Conservation (phyloP, 2,888 invertebrate genomes). For the Zygaena filipendulae region DNA sequence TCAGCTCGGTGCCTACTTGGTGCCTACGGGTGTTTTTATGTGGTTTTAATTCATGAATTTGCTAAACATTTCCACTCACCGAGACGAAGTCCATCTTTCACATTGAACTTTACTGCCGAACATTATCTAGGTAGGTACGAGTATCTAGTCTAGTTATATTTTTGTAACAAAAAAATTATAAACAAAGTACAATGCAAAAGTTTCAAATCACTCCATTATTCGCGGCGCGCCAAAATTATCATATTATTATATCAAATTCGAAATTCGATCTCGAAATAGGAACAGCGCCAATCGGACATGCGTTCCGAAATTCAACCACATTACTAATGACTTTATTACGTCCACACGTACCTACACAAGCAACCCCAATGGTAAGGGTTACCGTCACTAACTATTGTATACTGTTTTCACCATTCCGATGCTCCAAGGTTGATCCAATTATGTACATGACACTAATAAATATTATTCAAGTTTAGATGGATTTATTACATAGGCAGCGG, state of each 20-base stretch:
- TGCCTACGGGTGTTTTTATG: too few species aligned
- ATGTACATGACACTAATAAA: slow-evolving; percentile 37
- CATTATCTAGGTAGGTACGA: slow-evolving; percentile 43
- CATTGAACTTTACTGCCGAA: slow-evolving; percentile 71
- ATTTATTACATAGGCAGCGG: too few species aligned
- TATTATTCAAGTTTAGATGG: too few species aligned
- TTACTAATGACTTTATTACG: slow-evolving; percentile 33
- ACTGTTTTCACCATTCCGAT: too few species aligned
- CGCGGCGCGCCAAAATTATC: slow-evolving; percentile 15
- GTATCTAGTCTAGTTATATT: too few species aligned
- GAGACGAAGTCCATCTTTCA: slow-evolving; percentile 62
- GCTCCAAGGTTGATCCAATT: slow-evolving; percentile 65
- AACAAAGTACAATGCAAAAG: slow-evolving; percentile 11
- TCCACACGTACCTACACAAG: slow-evolving; percentile 20
- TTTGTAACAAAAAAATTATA: too few species aligned
- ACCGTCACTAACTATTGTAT: too few species aligned
- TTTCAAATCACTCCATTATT: slow-evolving; percentile 5
- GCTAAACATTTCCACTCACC: too few species aligned
- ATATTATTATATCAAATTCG: not conserved
- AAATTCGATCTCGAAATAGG: too few species aligned
- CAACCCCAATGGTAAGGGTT: slow-evolving; percentile 47
- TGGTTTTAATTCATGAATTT: too few species aligned
- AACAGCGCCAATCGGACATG: too few species aligned
- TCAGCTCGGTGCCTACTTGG: too few species aligned
- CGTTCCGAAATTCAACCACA: slow-evolving; percentile 38